These are phyloP conservation scores for Lepidochitona cinerea DNA, from an alignment of 2,888 invertebrate species.

Conservation along the genomic window DNA sequence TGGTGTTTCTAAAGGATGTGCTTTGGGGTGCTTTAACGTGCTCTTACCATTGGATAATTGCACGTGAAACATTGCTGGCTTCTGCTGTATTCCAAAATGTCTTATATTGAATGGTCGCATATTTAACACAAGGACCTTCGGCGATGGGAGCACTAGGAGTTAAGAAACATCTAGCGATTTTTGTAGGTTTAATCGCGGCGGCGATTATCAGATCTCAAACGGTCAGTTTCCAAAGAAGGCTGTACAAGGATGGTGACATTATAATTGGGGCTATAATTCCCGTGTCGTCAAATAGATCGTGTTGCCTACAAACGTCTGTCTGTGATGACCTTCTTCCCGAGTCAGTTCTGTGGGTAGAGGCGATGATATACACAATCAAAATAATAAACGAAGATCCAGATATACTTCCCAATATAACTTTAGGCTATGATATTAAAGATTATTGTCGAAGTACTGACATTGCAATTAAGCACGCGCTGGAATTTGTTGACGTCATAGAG, in stretches of 20 bases:
- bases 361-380: neutral
- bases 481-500: conserved; percentile 2
- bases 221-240: neutral
- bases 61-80: too few relatives aligned
- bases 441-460: neutral
- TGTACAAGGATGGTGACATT: conserved; percentile 9
- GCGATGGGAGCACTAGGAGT: too few relatives aligned
- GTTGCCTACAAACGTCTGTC: neutral
- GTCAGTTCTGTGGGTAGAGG: conserved; percentile 1
- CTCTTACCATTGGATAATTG: too few relatives aligned
- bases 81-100: too few relatives aligned
- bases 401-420: neutral
- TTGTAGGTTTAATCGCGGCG: neutral
- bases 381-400: neutral
- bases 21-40: too few relatives aligned
- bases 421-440: conserved; percentile 10
- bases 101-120: too few relatives aligned
- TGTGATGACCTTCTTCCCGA: neutral
- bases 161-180: too few relatives aligned
- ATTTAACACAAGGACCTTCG: too few relatives aligned
- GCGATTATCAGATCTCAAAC: too few relatives aligned
- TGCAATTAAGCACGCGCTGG: conserved; percentile 5
- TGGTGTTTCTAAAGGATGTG: too few relatives aligned
- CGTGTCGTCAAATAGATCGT: neutral
- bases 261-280: conserved; percentile 8